A percentile compares a stretch with the other conserved stretches of the same genome.
These are phyloP conservation scores for Amblyteles armatorius DNA, from an alignment of 2,888 invertebrate genomes.

Conservation along the genomic window DNA sequence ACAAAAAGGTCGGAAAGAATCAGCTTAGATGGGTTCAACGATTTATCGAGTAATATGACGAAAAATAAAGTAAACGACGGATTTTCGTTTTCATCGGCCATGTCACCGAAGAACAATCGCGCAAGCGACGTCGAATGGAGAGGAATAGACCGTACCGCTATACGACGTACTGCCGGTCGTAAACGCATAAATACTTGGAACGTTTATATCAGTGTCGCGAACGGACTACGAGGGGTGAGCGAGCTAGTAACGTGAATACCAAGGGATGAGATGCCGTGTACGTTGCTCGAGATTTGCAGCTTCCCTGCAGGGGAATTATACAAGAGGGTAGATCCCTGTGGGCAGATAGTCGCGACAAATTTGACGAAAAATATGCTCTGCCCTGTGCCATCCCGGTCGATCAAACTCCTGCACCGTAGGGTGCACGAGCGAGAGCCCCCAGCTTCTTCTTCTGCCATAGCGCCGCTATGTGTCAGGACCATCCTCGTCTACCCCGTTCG, in stretches of 20 bases:
- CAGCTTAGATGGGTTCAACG: constrained; percentile 5
- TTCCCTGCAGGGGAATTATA: constrained; percentile 84
- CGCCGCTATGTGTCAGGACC: constrained; percentile 14
- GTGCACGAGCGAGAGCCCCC: constrained; percentile 48
- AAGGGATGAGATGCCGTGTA: constrained; percentile 36
- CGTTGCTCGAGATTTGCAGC: constrained; percentile 84
- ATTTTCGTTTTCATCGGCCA: neutral
- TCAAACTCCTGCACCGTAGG: constrained; percentile 39
- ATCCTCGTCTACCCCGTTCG: constrained; percentile 61
- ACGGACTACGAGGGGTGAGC: constrained; percentile 58
- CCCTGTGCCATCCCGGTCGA: constrained; percentile 44
- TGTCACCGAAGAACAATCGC: neutral
- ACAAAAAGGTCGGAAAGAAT: constrained; percentile 20
- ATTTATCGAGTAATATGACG: constrained; percentile 6
- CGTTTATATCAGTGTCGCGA: constrained; percentile 75
- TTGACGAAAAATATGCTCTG: constrained; percentile 83
- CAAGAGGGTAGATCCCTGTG: constrained; percentile 82
- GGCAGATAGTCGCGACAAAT: constrained; percentile 83
- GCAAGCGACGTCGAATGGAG: neutral
- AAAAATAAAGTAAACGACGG: neutral
- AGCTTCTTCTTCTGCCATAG: constrained; percentile 75
- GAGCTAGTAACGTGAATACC: constrained; percentile 71
- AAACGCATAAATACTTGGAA: constrained; percentile 73
- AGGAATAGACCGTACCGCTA: neutral
- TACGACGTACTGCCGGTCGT: constrained; percentile 35